Conservation (phyloP, 1,140 invertebrate genomes). For the Lasioglossum baleicum region DNA sequence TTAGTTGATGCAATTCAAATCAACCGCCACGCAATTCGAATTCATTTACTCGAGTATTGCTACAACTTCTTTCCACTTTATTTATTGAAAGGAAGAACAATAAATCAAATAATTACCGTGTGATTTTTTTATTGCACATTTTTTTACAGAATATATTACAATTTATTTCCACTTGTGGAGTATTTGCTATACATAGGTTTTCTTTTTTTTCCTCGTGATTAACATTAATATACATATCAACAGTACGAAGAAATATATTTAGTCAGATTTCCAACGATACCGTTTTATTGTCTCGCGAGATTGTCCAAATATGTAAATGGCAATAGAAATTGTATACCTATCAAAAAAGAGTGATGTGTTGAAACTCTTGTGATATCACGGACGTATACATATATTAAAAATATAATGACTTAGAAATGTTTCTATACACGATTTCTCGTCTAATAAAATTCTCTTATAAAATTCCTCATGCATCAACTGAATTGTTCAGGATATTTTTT, state of each 20-base stretch:
- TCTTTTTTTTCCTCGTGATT: background rate
- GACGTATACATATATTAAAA: background rate
- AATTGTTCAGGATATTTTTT: conserved; percentile 78
- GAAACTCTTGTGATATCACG: background rate
- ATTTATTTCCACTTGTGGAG: background rate
- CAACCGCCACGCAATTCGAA: too few relatives aligned
- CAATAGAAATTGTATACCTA: background rate
- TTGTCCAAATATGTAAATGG: background rate
- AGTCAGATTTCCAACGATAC: background rate
- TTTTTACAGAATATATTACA: conserved; percentile 31
- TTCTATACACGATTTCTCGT: background rate
- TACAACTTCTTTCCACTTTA: too few relatives aligned
- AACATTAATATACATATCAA: background rate
- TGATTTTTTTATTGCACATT: conserved; percentile 15
- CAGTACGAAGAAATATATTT: background rate
- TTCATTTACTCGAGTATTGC: too few relatives aligned
- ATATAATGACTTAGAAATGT: background rate
- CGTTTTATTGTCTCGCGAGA: background rate
- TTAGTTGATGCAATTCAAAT: too few relatives aligned
- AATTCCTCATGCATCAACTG: conserved; percentile 65
- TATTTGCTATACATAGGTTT: background rate
- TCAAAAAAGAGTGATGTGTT: background rate
- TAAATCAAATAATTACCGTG: too few relatives aligned
- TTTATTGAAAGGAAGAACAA: too few relatives aligned
- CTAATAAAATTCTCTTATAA: background rate